Evolutionary conservation across 2,888 invertebrate genomes (phyloP).

Genomic region (Gnatocerus cornutus): DNA sequence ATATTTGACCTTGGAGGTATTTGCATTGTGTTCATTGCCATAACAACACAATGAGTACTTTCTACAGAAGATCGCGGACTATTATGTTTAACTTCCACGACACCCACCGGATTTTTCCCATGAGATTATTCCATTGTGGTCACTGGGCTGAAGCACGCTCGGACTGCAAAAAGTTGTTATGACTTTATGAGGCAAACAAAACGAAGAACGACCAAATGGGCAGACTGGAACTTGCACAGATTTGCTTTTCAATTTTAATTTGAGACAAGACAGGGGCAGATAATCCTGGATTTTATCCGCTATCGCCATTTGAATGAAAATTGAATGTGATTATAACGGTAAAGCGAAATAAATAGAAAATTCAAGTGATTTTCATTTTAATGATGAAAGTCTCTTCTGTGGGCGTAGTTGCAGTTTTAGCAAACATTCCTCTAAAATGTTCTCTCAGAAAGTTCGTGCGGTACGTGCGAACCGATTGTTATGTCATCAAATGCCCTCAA

Average conservation of each 20-base stretch:
- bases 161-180: neutral
- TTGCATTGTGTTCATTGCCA: constrained; percentile 39
- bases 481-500: too few species aligned
- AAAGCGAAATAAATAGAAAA: too few species aligned
- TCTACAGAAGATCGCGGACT: constrained; percentile 14
- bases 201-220: neutral
- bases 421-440: too few species aligned
- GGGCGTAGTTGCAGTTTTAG: too few species aligned
- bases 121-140: constrained; percentile 15
- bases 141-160: constrained; percentile 6
- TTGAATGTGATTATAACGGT: too few species aligned
- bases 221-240: too few species aligned
- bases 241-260: neutral
- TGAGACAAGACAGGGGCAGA: neutral
- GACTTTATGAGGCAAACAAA: neutral
- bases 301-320: too few species aligned
- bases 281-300: too few species aligned
- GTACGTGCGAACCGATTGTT: too few species aligned
- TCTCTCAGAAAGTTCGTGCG: too few species aligned
- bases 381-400: too few species aligned
- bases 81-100: constrained; percentile 6
- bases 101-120: constrained; percentile 21
- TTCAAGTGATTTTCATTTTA: too few species aligned
- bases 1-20: constrained; percentile 48
- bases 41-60: constrained; percentile 34